A percentile compares a stretch with the other conserved stretches of the same genome.
phyloP scores from a whole-genome alignment of 1,140 invertebrate species.

The Marisa cornuarietis region DNA sequence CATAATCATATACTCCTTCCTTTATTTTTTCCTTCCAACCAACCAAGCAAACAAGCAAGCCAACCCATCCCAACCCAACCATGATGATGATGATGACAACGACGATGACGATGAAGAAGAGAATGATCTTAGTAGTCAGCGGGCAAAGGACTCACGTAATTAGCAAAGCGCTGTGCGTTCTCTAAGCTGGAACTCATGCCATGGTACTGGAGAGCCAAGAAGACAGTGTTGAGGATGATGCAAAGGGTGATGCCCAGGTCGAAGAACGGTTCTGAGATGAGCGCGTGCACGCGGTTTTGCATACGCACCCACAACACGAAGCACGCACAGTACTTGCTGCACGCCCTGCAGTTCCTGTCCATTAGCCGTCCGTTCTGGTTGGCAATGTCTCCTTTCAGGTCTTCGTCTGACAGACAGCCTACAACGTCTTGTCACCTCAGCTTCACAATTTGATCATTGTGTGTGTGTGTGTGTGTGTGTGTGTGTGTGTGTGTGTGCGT shows the following conservation, averaged over 20 bases:
- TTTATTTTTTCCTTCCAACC: no score
- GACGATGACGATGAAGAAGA: no score
- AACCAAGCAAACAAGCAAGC: no score
- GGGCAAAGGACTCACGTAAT: conserved; percentile 53
- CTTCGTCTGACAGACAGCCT: not conserved
- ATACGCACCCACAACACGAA: conserved; percentile 67
- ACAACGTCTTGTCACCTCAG: no score
- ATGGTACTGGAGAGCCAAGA: conserved; percentile 97
- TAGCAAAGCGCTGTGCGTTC: conserved; percentile 68
- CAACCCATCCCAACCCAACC: no score
- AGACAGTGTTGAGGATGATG: conserved; percentile 96
- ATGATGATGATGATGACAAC: no score
- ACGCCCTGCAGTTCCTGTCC: conserved; percentile 88
- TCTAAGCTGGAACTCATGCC: conserved; percentile 77
- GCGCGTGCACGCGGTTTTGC: conserved; percentile 53
- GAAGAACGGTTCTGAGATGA: conserved; percentile 95
- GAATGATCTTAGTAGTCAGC: no score
- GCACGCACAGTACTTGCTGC: conserved; percentile 66
- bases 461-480: not conserved
- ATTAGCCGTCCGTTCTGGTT: conserved; percentile 71
- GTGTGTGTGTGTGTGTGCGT: not conserved
- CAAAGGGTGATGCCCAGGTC: conserved; percentile 97
- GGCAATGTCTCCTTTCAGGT: conserved; percentile 13
- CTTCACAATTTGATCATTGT: no score
- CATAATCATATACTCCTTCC: no score